Evolutionary conservation across 2,888 invertebrate genomes (phyloP), one percentile per base, ranked within the genome.

Genomic region (Chrysotoxum bicinctum): DNA sequence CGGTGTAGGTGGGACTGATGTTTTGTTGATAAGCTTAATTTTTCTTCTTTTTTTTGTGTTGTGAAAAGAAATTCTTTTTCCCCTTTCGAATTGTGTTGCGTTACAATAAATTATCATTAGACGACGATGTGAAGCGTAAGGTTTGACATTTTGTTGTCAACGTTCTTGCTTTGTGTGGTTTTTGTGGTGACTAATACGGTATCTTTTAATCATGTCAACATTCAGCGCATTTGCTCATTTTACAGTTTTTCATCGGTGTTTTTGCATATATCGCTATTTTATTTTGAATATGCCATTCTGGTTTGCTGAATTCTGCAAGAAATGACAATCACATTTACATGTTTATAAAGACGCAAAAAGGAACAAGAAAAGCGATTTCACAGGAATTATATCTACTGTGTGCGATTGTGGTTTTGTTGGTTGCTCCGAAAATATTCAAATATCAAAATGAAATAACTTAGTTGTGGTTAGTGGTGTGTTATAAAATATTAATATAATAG

Each of bases 81-180:
- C 26, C 35, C 50, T 73, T 69, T 60, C 21, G 30, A 83, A 78
- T 75, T 66, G 68, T 69, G 66, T 45, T 76, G 76, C 73, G 76
- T 73, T 76, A 81, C 77, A 85, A 81, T 85, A 73, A 85, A 85
- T 81, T 77, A 77, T 85, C 77, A 77, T 85, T 85, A 85, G 77
- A 72, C 72, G 68, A 66, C 45, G 68, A 48, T 81, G 69, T 69
- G 81, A 73, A 85, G 85, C 85, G 64, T 81, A 73, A 69, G 50
- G 56, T 76, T 73, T 77, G 81, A 77, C 50, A 60, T 69, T 73
- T 69, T 81, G 62, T 40, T 85, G 76, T 85, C 81, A 77, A 43
- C 68, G 37, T 75, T 48, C 54, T 56, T 48, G 43, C 37, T 66
- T 79, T 83, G 54, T 64, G 74, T 10, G 66, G 66, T 50, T 50